Evolutionary conservation across 2,113 vertebrate genomes (phyloP).

Genomic region (Toxotes chatareus): DNA sequence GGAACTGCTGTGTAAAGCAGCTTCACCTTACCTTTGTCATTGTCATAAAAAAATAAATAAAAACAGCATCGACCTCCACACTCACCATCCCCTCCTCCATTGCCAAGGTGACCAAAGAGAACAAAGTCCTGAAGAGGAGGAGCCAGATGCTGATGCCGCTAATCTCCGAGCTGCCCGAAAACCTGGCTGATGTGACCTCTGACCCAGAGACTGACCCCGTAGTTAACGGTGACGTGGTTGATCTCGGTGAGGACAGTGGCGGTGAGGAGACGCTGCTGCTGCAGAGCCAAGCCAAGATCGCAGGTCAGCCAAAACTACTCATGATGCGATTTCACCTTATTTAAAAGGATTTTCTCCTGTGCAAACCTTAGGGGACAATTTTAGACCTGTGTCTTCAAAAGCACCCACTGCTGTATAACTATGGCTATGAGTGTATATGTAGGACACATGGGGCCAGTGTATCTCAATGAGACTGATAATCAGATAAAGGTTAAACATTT

Average conservation of each 20-base stretch:
- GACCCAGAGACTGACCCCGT: conserved; percentile 27
- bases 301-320: conserved; percentile 61
- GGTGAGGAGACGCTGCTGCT: conserved; percentile 48
- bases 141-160: conserved; percentile 80
- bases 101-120: conserved; percentile 83
- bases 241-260: conserved; percentile 33
- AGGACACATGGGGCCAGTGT: too few species aligned
- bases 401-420: too few species aligned
- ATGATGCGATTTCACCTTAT: background rate
- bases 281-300: conserved; percentile 75
- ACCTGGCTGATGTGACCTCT: conserved; percentile 43
- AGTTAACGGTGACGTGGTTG: background rate
- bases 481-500: too few species aligned
- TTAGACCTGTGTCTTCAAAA: too few species aligned
- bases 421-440: too few species aligned
- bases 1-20: background rate
- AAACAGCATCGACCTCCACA: background rate
- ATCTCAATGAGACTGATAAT: too few species aligned
- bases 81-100: conserved; percentile 11
- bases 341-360: too few species aligned
- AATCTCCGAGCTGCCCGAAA: conserved; percentile 67
- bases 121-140: conserved; percentile 79
- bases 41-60: background rate
- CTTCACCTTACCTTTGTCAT: background rate
- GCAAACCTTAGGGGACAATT: too few species aligned